These are phyloP conservation scores for Drosophila anomalata DNA, from an alignment of 2,888 invertebrate genomes.

Conservation along the genomic window DNA sequence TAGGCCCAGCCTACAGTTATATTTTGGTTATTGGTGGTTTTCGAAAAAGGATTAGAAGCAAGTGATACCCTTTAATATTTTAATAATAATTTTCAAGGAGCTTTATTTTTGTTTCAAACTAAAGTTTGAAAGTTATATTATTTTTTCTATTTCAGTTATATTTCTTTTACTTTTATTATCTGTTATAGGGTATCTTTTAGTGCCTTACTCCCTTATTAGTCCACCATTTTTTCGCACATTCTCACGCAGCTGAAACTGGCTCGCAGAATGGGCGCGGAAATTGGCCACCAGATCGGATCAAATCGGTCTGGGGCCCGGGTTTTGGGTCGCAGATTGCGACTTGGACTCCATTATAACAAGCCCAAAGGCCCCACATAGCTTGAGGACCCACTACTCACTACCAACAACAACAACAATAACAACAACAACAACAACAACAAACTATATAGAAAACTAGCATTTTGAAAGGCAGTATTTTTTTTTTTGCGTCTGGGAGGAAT, in stretches of 20 bases:
- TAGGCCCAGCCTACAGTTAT: slow-evolving; percentile 31
- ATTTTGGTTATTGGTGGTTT: background rate
- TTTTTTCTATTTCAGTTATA: background rate
- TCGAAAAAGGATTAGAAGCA: background rate
- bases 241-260: slow-evolving; percentile 63
- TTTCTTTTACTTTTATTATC: background rate
- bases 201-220: background rate
- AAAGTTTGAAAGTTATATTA: too few relatives aligned
- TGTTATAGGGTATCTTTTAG: background rate
- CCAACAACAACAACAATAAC: background rate
- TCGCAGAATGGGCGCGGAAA: slow-evolving; percentile 69
- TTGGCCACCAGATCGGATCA: slow-evolving; percentile 51
- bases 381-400: background rate
- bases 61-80: background rate
- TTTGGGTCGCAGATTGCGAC: slow-evolving; percentile 3
- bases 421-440: background rate
- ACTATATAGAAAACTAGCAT: slow-evolving; percentile 13
- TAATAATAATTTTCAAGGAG: background rate
- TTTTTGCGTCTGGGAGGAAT: slow-evolving; percentile 1
- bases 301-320: slow-evolving; percentile 20
- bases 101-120: too few relatives aligned
- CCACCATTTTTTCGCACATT: slow-evolving; percentile 44
- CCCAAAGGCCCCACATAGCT: background rate
- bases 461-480: slow-evolving; percentile 28
- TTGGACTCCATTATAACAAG: background rate